Conservation (phyloP, 2,888 invertebrate genomes). For the Drosophila quinaria region DNA sequence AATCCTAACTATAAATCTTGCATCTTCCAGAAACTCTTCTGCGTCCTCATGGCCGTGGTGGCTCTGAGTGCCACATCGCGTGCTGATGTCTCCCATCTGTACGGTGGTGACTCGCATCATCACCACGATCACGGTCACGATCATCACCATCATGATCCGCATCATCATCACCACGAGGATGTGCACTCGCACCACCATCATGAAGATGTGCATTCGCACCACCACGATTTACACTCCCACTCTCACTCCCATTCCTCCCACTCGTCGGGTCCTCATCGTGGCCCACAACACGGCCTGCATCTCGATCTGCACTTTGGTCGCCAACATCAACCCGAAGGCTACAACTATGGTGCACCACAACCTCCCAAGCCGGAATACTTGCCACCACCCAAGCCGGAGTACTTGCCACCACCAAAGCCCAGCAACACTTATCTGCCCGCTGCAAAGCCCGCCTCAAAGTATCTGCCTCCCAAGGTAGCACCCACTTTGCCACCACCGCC, state of each 20-base stretch:
- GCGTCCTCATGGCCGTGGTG: slow-evolving; percentile 56
- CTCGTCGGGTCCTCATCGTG: slow-evolving; percentile 7
- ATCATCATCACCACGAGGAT: slow-evolving; percentile 28
- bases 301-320: slow-evolving; percentile 31
- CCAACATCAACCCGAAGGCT: slow-evolving; percentile 47
- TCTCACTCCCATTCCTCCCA: slow-evolving; percentile 12
- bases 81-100: slow-evolving; percentile 73
- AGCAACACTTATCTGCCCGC: slow-evolving; percentile 55
- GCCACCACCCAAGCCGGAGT: slow-evolving; percentile 45
- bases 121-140: slow-evolving; percentile 57
- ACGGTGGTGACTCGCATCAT: slow-evolving; percentile 42
- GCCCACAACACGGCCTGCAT: slow-evolving; percentile 25
- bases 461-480: slow-evolving; percentile 70
- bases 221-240: slow-evolving; percentile 39
- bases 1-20: background rate
- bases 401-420: slow-evolving; percentile 64
- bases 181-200: slow-evolving; percentile 23
- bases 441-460: slow-evolving; percentile 46
- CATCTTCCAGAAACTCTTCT: slow-evolving; percentile 48
- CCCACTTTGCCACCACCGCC: slow-evolving; percentile 69
- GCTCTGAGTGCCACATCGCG: slow-evolving; percentile 40
- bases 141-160: slow-evolving; percentile 35
- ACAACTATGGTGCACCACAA: slow-evolving; percentile 55
- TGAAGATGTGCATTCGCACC: slow-evolving; percentile 31
- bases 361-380: slow-evolving; percentile 56